Conservation (phyloP, 2,888 invertebrate genomes). For the Tachystola acroxantha region DNA sequence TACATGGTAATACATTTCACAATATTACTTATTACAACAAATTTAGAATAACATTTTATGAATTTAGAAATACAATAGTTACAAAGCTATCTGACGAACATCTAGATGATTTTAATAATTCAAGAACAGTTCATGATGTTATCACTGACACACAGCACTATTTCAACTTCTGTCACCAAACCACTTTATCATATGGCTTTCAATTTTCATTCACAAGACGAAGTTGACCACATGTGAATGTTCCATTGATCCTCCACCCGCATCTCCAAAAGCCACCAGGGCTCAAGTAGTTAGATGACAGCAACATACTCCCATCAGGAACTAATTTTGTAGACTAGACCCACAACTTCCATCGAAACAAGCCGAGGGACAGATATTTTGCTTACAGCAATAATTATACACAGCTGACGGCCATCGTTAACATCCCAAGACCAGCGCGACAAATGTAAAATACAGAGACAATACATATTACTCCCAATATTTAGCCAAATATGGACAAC, state of each 20-base stretch:
- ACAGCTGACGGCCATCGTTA: neutral
- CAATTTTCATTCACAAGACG: conserved; percentile 14
- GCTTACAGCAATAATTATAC: neutral
- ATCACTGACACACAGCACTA: conserved; percentile 38
- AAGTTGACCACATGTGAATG: conserved; percentile 18
- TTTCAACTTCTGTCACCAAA: conserved; percentile 21
- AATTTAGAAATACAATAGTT: neutral
- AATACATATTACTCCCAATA: conserved; percentile 3
- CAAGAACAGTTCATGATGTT: neutral
- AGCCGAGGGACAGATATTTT: neutral
- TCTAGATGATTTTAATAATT: neutral
- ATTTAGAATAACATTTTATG: neutral
- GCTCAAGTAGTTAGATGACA: conserved; percentile 12
- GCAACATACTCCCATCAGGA: conserved; percentile 1
- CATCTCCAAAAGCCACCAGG: conserved; percentile 11
- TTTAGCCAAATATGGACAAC: conserved; percentile 5
- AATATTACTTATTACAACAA: conserved; percentile 18
- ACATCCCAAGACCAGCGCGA: too few relatives aligned
- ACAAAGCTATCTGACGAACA: conserved; percentile 1
- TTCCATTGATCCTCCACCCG: conserved; percentile 16
- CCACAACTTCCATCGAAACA: neutral
- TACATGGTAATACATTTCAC: conserved; percentile 32
- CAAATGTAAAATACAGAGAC: too few relatives aligned
- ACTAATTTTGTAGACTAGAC: neutral
- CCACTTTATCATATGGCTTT: conserved; percentile 5